A percentile compares a stretch with the other conserved stretches of the same genome.
phyloP scores from a whole-genome alignment of 30 jellyfish, hydroid and myxozoan species.

The Turritopsis rubra region DNA sequence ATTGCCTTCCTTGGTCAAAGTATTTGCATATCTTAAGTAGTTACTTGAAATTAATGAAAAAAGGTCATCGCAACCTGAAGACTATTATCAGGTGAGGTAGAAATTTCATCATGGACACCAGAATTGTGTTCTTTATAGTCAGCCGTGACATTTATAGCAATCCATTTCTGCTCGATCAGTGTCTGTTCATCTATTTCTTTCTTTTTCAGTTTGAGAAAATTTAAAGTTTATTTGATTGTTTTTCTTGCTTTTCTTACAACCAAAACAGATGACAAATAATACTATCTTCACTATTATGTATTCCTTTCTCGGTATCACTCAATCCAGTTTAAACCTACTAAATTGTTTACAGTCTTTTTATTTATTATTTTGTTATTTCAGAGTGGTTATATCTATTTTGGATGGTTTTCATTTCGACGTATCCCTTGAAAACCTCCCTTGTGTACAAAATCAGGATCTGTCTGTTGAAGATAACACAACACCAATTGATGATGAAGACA shows the following conservation, averaged over 20 bases:
- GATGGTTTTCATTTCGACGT: constrained; percentile 79
- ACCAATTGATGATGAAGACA: constrained; percentile 33
- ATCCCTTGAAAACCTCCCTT: neutral
- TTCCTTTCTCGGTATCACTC: neutral
- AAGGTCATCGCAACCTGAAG: constrained; percentile 51
- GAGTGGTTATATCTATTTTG: constrained; percentile 65
- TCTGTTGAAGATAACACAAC: neutral
- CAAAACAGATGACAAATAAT: too few species aligned
- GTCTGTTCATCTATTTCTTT: neutral
- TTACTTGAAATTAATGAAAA: constrained; percentile 54
- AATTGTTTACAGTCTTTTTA: too few species aligned
- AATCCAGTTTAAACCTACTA: neutral
- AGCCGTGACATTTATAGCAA: too few species aligned
- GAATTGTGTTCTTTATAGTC: too few species aligned
- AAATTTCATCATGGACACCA: too few species aligned
- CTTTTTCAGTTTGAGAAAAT: neutral
- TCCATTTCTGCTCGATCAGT: too few species aligned
- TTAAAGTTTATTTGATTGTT: too few species aligned
- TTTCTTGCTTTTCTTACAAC: too few species aligned
- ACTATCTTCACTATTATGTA: too few species aligned
- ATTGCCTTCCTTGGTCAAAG: constrained; percentile 72
- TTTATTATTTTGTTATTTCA: constrained; percentile 13
- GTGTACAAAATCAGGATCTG: neutral
- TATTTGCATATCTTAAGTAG: constrained; percentile 61
- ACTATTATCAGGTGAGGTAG: constrained; percentile 48